Evolutionary conservation across 2,888 invertebrate genomes (phyloP).

Genomic region (Drosophila paranaensis): DNA sequence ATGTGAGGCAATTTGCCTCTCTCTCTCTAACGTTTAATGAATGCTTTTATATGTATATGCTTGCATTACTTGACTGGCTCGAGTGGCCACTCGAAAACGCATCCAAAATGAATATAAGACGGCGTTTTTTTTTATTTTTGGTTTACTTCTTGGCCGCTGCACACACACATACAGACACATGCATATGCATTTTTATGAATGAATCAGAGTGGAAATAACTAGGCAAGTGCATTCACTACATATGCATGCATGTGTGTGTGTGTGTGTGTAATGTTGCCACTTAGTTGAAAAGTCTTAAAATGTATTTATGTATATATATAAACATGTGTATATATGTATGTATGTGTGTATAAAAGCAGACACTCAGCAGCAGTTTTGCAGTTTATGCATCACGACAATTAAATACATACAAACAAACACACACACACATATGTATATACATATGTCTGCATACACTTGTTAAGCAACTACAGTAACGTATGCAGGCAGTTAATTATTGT

Average conservation of each 20-base stretch:
- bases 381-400: slow-evolving; percentile 16
- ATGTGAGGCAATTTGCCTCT: neutral
- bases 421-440: slow-evolving; percentile 5
- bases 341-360: neutral
- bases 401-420: slow-evolving; percentile 5
- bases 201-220: slow-evolving; percentile 82
- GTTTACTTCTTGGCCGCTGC: slow-evolving; percentile 46
- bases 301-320: neutral
- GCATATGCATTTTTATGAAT: slow-evolving; percentile 66
- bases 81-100: slow-evolving; percentile 51
- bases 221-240: slow-evolving; percentile 23
- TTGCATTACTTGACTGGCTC: slow-evolving; percentile 25
- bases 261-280: slow-evolving; percentile 8
- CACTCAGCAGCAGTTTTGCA: neutral
- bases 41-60: slow-evolving; percentile 5
- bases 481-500: slow-evolving; percentile 36
- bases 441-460: neutral
- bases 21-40: slow-evolving; percentile 37
- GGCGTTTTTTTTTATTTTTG: slow-evolving; percentile 21
- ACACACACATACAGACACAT: slow-evolving; percentile 12
- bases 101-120: slow-evolving; percentile 52
- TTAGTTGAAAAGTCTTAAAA: slow-evolving; percentile 1
- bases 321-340: too few relatives aligned
- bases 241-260: neutral
- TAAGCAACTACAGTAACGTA: slow-evolving; percentile 20